Conservation (phyloP, 1,140 invertebrate species). For the Drosophila nigrodunni region DNA sequence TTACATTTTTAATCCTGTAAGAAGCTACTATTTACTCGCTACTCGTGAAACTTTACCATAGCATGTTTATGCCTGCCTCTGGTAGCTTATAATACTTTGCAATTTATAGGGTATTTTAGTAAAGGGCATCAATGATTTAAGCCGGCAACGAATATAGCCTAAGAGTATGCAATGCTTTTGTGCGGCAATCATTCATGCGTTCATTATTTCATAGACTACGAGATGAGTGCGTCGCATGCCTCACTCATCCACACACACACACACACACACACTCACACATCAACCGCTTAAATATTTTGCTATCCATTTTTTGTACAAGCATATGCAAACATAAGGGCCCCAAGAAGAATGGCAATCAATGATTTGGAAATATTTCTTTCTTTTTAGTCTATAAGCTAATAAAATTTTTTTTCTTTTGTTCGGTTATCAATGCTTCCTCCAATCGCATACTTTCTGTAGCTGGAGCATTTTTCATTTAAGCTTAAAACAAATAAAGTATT, state of each 20-base stretch:
- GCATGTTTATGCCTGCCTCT: too few species aligned
- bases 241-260: conserved; percentile 37
- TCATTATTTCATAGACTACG: conserved; percentile 81
- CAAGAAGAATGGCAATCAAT: conserved; percentile 76
- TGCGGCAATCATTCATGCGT: conserved; percentile 77
- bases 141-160: conserved; percentile 43
- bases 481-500: conserved; percentile 40
- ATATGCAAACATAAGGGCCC: conserved; percentile 68
- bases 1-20: too few species aligned
- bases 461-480: conserved; percentile 52
- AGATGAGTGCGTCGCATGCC: conserved; percentile 53
- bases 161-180: conserved; percentile 59
- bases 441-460: conserved; percentile 11
- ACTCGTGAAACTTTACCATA: too few species aligned
- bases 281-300: conserved; percentile 45
- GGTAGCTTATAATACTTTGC: too few species aligned
- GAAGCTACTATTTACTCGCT: too few species aligned
- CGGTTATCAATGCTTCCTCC: conserved; percentile 18
- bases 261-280: conserved; percentile 30
- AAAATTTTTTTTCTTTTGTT: conserved; percentile 40
- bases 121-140: conserved; percentile 6
- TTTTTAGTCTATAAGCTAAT: conserved; percentile 40
- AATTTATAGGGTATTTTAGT: conserved; percentile 35
- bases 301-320: conserved; percentile 36
- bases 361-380: conserved; percentile 78